A percentile compares a stretch with the other conserved stretches of the same genome.
Evolutionary conservation across 2,113 vertebrate genomes (phyloP).

Genomic region (Nothoprocta perdicaria): DNA sequence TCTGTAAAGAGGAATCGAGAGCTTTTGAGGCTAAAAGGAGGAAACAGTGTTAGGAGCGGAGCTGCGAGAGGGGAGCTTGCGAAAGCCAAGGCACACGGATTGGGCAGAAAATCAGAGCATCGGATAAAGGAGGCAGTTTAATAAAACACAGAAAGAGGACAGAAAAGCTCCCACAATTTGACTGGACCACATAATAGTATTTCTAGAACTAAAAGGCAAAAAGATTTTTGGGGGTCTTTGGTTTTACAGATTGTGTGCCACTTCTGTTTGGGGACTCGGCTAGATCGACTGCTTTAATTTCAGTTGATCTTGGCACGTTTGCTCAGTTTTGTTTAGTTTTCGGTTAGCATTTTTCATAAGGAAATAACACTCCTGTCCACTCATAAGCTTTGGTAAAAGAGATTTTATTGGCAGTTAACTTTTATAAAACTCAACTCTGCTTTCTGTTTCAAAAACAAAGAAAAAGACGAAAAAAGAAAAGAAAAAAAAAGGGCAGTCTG

Average conservation of each 20-base stretch:
- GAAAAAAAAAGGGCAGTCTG: constrained; percentile 72
- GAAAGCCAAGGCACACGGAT: constrained; percentile 58
- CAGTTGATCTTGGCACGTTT: constrained; percentile 78
- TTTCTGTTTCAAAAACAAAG: constrained; percentile 67
- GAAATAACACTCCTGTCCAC: constrained; percentile 90
- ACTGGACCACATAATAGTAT: constrained; percentile 80
- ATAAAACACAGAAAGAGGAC: constrained; percentile 65
- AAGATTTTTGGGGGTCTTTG: constrained; percentile 39
- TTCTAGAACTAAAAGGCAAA: constrained; percentile 59
- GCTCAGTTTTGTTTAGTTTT: constrained; percentile 82
- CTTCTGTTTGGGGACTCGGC: constrained; percentile 79
- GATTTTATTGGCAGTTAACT: constrained; percentile 84
- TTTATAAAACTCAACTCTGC: constrained; percentile 76
- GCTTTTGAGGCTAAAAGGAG: constrained; percentile 74
- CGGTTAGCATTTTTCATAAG: constrained; percentile 86
- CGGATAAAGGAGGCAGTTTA: constrained; percentile 68
- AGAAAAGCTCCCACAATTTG: constrained; percentile 81
- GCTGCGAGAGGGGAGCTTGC: constrained; percentile 69
- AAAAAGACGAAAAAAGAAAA: neutral
- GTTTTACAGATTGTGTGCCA: constrained; percentile 82
- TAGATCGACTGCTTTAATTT: constrained; percentile 68
- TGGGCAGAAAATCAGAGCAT: constrained; percentile 36
- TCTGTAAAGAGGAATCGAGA: constrained; percentile 65
- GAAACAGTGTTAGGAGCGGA: constrained; percentile 76
- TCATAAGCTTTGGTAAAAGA: constrained; percentile 89